Base-by-base conservation (phyloP, 2,797 vertebrate species). In the Otolemur crassicaudatus region DNA sequence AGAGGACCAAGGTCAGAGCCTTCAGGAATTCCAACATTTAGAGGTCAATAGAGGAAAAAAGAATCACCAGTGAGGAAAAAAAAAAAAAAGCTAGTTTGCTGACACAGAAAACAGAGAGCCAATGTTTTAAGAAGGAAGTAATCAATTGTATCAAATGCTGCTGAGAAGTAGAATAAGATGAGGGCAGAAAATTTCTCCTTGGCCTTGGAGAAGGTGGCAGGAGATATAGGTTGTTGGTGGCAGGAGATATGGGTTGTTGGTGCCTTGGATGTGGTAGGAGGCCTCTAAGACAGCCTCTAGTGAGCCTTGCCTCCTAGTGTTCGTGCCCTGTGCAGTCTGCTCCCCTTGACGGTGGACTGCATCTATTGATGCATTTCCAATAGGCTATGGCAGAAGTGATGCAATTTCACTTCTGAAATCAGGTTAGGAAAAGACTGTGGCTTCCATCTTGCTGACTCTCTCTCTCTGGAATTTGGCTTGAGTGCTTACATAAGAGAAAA, bases 31-130 rank as follows among this genome's bases (percentile, higher is more conserved):
- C 31, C 67, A 77, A 69, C 56, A 82, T 82, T 84, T 90, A 85
- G 53, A 96, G 77, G 40, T 97, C 58, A 92, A 8, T 27, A 61
- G 70, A 94, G 75, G 80, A 88, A 40, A 85, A 94, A 34, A 34
- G 40, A 82, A 4, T 77, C 23, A 60, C 67, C 43, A n/a, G 58
- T 56, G 58, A 90, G 80, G 58, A 91, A 88, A 94, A 81, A 0
- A 25, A 67, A 75, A 89, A 5, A 27, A 37, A 73, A 73, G 63
- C 63, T 29, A 61, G 61, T 14, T 72, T 53, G 10, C 72, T 84
- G 37, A 91, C 37, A 87, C 6, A 80, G 34, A 96, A 93, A 63
- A 31, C 63, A 83, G 56, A 86, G 49, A 77, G 5, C 29, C n/a
- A 25, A 3, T 37, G 25, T 94, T 83, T 83, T 72, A 88, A 86